Base-by-base conservation (phyloP, 2,888 invertebrate species). In the Drosophila seclusa region DNA sequence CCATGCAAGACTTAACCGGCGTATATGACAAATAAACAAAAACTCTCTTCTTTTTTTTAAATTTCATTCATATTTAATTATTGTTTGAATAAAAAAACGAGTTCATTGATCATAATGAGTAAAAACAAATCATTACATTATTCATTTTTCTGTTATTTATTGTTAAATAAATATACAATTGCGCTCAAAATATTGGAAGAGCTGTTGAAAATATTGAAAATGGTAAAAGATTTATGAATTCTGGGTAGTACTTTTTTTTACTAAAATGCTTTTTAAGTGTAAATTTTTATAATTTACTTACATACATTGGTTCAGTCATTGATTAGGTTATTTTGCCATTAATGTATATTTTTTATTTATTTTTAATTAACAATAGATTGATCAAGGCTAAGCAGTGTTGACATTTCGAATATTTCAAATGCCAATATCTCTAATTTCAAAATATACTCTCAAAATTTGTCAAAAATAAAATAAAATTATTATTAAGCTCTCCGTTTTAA, bases 11-110 rank as follows among this genome's bases (percentile, higher is more conserved):
- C 24, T 32, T 29, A 49, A 29, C 32, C 36, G 45, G 55, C 18
- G 29, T 63, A 52, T 71, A 24, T 38, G 7, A 10, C 34, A 31
- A 10, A 49, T 49, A 18, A 49, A 49, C 48, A 18, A 49, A 49
- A 45, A 16, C 21, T 24, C 13, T 7, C 7, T 4, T n/a, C n/a
- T 5, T 40, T 2, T 21, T 45, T 16, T 24, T 21, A 4, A 24
- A 27, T 45, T 27, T 24, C 2, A 16, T 45, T 45, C 1, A 45
- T 16, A 16, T 45, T 45, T 24, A 8, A 24, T 45, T 45, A 45
- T 45, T 24, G 13, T 4, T 45, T 27, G 0, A 42, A 8, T 1
- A 24, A 45, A 45, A 2, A 45, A 21, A 2, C 21, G 2, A 8
- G 24, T 45, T 45, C 16, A 45, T 45, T 16, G 24, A 4, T 45